Conservation (phyloP, 2,113 vertebrate species). For the Leucosticte australis region DNA sequence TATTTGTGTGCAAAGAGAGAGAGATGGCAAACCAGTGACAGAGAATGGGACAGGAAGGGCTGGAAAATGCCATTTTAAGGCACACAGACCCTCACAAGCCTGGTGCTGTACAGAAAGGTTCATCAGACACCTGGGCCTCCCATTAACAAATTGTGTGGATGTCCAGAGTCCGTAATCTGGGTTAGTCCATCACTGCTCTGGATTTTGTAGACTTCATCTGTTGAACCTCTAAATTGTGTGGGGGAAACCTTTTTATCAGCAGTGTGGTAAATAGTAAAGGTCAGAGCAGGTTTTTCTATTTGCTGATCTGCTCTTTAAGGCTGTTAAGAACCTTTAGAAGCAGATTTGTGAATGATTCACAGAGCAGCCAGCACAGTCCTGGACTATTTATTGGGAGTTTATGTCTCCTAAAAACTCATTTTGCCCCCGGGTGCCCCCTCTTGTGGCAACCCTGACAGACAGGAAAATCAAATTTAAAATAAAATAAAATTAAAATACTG, state of each 20-base stretch:
- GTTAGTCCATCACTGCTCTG: neutral
- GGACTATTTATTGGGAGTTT: fast-evolving
- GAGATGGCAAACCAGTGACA: neutral
- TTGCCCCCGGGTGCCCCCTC: neutral
- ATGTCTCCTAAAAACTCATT: neutral
- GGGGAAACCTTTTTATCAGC: neutral
- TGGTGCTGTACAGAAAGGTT: neutral
- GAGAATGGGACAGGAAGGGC: neutral
- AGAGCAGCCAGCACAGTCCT: neutral
- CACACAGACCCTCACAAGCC: neutral
- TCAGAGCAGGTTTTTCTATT: neutral
- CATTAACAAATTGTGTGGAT: neutral
- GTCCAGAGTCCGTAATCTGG: neutral
- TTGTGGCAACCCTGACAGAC: neutral
- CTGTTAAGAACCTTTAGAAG: neutral
- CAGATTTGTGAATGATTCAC: neutral
- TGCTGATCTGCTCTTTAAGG: neutral
- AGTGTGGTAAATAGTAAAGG: neutral
- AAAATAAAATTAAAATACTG: neutral
- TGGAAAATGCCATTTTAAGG: neutral
- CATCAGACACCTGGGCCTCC: neutral
- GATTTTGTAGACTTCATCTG: neutral
- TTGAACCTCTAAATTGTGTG: neutral
- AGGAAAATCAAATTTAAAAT: neutral
- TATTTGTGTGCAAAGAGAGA: neutral